Base-by-base conservation (phyloP, 1,140 invertebrate genomes). In the Drosophila varians region DNA sequence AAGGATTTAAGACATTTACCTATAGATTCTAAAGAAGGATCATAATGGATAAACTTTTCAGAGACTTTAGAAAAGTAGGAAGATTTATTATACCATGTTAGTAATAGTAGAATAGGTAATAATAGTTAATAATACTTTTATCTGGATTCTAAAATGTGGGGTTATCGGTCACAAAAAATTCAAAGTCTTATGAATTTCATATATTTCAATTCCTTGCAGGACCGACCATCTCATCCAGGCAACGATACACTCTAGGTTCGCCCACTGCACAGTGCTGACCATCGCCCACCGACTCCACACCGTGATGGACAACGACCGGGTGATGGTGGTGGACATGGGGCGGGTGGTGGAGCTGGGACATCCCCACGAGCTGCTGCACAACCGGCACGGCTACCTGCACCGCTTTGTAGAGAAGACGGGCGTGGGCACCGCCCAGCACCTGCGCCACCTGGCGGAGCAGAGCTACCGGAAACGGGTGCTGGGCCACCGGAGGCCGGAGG, bases 261-360 rank as follows among this genome's bases (percentile, higher is more conserved):
- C 91, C 0, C 90, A 94, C 2, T 97, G 96, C 77, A 97, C 96
- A 0, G 95, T 97, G 1, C 84, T 97, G 8, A 97, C 96, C 0
- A 96, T 97, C 28, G 96, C 96, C 4, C 96, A 97, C 92, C 93
- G 96, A 11, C 91, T 97, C 2, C 94, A 96, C 65, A 97, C 96
- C 0, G 94, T 97, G 21, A 95, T 97, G 93, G 95, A 97, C 76
- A 94, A 93, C 38, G 94, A 95, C 90, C 94, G 94, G 58, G 94
- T 96, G 55, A 83, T 96, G 74, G 94, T 96, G 0, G 93, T 96
- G 92, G 94, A 96, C 65, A 92, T 93, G 40, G 95, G 96, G 6
- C 91, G 68, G 4, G 92, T 93, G 43, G 92, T 93, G 28, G 96
- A 97, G 90, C 95, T 95, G 77, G 95, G 95, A 56, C 93, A 94